Conservation (phyloP, 1,140 invertebrate genomes). For the Hyphantria cunea region DNA sequence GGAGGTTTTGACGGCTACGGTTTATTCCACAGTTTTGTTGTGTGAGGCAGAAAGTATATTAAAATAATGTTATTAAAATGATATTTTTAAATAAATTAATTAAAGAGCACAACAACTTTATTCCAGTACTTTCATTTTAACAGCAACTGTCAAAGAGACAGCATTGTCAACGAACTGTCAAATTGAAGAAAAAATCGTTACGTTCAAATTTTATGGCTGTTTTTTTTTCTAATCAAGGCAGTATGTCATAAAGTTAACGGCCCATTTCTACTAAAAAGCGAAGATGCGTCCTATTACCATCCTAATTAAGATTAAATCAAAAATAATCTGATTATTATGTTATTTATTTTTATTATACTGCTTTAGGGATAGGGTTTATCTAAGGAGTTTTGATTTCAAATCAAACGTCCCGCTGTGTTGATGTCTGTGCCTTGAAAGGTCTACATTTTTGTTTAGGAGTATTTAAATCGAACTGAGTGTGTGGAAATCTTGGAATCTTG, state of each 20-base stretch:
- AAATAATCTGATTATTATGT: conserved; percentile 8
- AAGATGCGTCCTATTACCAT: conserved; percentile 12
- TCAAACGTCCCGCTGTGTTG: conserved; percentile 10
- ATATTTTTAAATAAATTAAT: too few species aligned
- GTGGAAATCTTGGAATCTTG: too few species aligned
- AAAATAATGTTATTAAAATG: too few species aligned
- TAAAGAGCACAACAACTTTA: conserved; percentile 1
- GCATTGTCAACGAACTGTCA: neutral
- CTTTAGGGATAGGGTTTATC: conserved; percentile 1
- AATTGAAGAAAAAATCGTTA: neutral
- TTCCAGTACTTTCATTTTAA: neutral
- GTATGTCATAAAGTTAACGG: conserved; percentile 42
- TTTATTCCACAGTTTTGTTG: too few species aligned
- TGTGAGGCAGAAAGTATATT: too few species aligned
- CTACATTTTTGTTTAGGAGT: too few species aligned
- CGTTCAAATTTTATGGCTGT: neutral
- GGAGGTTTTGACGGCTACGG: too few species aligned
- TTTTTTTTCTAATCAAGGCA: conserved; percentile 25
- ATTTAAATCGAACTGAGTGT: too few species aligned
- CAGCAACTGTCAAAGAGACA: neutral
- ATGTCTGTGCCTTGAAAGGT: neutral
- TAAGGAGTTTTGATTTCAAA: conserved; percentile 8
- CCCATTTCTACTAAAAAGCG: conserved; percentile 6
- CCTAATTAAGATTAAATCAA: conserved; percentile 19
- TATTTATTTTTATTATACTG: conserved; percentile 16